Conservation (phyloP, 2,888 invertebrate genomes). For the Drosophila infuscata region DNA sequence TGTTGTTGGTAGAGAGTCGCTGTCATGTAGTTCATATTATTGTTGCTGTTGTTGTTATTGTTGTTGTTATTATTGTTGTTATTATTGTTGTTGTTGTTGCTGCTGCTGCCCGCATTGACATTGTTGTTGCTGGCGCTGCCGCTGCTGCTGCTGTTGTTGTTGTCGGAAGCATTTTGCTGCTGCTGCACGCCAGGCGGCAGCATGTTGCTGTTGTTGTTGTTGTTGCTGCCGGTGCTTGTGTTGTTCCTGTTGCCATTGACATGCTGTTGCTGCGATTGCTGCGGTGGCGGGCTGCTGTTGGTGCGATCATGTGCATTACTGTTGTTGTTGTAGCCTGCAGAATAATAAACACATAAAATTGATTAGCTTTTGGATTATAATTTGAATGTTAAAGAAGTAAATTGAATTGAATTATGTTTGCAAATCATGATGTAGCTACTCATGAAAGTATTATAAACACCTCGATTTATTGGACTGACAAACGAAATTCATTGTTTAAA, state of each 20-base stretch:
- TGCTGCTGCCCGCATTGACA: constrained; percentile 43
- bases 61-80: constrained; percentile 60
- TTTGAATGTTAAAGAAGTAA: not conserved
- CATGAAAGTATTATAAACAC: not conserved
- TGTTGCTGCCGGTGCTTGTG: constrained; percentile 57
- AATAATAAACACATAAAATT: not conserved
- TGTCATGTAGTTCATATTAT: constrained; percentile 84
- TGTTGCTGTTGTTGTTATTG: constrained; percentile 75
- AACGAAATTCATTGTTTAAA: not conserved
- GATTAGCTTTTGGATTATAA: not conserved
- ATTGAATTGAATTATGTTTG: not conserved
- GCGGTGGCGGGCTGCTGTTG: constrained; percentile 83
- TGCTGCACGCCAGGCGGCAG: constrained; percentile 70
- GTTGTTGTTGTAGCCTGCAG: constrained; percentile 78
- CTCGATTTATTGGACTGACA: not conserved
- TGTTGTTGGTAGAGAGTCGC: constrained; percentile 82
- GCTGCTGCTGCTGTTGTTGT: constrained; percentile 44
- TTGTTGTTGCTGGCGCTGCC: constrained; percentile 46
- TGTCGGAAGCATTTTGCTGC: constrained; percentile 65
- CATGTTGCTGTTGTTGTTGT: constrained; percentile 56
- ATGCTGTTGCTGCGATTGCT: constrained; percentile 47
- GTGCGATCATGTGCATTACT: constrained; percentile 82
- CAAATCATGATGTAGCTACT: not conserved
- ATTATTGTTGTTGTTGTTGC: constrained; percentile 36
- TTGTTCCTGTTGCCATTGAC: constrained; percentile 57